Base-by-base conservation (phyloP, 2,888 invertebrate genomes). In the Drosophila mettleri region DNA sequence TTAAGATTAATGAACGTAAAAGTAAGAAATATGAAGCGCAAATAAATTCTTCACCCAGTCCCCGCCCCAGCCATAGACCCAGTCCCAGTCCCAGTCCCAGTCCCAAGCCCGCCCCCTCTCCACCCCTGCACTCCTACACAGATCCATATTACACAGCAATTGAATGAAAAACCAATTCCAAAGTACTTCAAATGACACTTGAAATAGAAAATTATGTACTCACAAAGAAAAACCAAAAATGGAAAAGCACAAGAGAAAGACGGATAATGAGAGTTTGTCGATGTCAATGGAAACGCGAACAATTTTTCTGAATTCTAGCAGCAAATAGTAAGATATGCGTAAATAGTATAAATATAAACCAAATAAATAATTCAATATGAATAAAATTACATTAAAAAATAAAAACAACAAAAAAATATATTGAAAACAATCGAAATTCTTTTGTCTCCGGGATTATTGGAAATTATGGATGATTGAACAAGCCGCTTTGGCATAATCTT, bases 311-410 rank as follows among this genome's bases (percentile, higher is more conserved):
- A 22, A 27, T 34, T 60, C 41, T 34, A 34, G 48, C 39, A 34
- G 48, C 38, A 53, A 58, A 59, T 55, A 62, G 51, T 33, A 33
- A 66, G 78, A 52, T 70, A 84, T 86, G 79, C 82, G 82, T 68
- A 69, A 70, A 84, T 86, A 86, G 80, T 74, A 57, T 86, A 78
- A 87, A 85, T 85, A 62, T 79, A 80, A 72, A 87, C 64, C 66
- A 49, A 68, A 72, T 62, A 76, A 85, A 82, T 75, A 70, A 74
- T 62, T 74, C 62, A 78, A 67, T 85, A 87, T 83, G 55, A 76
- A 85, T 82, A 79, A 80, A 87, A 46, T 70, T 83, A 72, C 72
- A 67, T 73, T 41, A 9, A 63, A 78, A 55, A 69, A 63, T 31
- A 61, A 74, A 52, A 49, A 5, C 43, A 39, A 58, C 43, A 48